Conservation (phyloP, 1,140 invertebrate genomes). For the Phymastichus coffea region DNA sequence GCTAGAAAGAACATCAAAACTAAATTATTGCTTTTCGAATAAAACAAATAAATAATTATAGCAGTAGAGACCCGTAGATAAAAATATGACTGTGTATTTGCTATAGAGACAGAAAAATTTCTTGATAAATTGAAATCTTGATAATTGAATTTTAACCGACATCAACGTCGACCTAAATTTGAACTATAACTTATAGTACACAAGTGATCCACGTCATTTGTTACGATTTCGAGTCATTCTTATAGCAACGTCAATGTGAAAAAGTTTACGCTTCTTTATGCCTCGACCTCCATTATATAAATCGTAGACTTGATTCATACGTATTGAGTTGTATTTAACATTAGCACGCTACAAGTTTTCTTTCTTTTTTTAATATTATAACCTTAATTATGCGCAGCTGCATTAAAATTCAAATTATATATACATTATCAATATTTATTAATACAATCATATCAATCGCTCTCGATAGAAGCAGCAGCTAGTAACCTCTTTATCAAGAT, state of each 20-base stretch:
- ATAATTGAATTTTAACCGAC: background rate
- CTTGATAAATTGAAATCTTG: background rate
- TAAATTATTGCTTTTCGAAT: too few relatives aligned
- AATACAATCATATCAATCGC: background rate
- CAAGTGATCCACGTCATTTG: background rate
- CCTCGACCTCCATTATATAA: background rate
- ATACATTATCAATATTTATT: background rate
- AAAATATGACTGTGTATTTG: conserved; percentile 5
- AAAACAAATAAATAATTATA: too few relatives aligned
- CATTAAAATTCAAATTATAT: conserved; percentile 1
- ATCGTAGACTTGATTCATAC: conserved; percentile 1
- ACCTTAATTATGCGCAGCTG: too few relatives aligned
- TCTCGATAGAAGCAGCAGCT: background rate
- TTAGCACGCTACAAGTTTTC: background rate
- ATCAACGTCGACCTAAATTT: too few relatives aligned
- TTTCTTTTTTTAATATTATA: conserved; percentile 1
- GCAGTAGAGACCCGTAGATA: background rate
- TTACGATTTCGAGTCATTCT: background rate
- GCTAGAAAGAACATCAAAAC: background rate
- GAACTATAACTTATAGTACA: too few relatives aligned
- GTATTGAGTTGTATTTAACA: background rate
- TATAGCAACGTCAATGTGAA: too few relatives aligned
- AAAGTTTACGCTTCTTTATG: background rate
- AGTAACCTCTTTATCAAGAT: background rate
- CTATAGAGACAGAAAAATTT: background rate